A percentile compares a stretch with the other conserved stretches of the same genome.
phyloP scores from a whole-genome alignment of 2,113 vertebrate genomes.

The Phycodurus eques region DNA sequence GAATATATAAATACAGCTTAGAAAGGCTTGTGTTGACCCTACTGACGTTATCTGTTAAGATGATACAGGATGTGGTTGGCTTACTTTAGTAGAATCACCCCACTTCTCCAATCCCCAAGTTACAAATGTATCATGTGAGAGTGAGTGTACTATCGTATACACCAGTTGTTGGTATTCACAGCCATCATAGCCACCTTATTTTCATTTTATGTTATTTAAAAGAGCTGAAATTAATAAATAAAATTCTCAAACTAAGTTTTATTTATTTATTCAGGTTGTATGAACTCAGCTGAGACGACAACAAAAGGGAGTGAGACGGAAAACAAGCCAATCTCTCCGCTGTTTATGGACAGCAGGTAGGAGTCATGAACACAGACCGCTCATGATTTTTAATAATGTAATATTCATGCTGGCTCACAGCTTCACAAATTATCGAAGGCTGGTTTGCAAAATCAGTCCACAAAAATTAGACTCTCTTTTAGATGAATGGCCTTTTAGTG shows the following conservation, averaged over 20 bases:
- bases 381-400: neutral
- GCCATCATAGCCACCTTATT: neutral
- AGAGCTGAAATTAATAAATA: neutral
- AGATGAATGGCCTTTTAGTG: too few relatives aligned
- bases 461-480: neutral
- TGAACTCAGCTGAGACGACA: conserved; percentile 36
- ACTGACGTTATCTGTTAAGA: neutral
- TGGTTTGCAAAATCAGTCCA: neutral
- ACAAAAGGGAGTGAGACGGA: conserved; percentile 22
- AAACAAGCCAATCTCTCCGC: conserved; percentile 47
- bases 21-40: neutral
- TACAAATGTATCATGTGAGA: conserved; percentile 36
- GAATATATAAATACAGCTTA: neutral
- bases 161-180: neutral
- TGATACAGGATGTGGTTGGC: conserved; percentile 52
- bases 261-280: conserved; percentile 30
- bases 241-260: neutral
- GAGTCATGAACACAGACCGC: neutral
- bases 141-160: neutral
- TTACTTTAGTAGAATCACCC: conserved; percentile 26
- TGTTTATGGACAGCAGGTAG: conserved; percentile 77
- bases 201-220: neutral
- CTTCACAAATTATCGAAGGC: neutral
- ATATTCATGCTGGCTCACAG: neutral
- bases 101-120: neutral